Evolutionary conservation across 2,797 vertebrate genomes (phyloP), one percentile per base, ranked within the genome.

Genomic region (Pseudochirops corinnae): DNA sequence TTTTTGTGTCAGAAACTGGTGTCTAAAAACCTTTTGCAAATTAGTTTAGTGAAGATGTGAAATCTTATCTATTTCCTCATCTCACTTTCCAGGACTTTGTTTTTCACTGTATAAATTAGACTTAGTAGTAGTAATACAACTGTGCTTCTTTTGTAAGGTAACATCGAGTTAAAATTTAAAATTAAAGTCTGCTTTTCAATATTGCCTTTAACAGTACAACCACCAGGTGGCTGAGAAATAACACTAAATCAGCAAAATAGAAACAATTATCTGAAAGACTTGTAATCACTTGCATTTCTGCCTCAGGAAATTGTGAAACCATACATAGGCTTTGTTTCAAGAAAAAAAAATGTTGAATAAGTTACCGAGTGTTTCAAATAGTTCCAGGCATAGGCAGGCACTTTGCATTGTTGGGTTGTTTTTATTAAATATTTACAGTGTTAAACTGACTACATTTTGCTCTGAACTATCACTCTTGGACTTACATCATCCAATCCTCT

Each of bases 181-280:
- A 62, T 87, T 57, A 29, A 87, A 90, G 50, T 53, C 46, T 52
- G 53, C 55, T 95, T 60, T 93, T 60, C 60, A 93, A 56, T 93
- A 67, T 96, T 98, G 98, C 96, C 98, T 97, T 98, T 97, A 97
- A 96, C 95, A 95, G 91, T 98, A 74, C 96, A 98, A 95, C 98
- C 98, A 98, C 98, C 98, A 98, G 98, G 98, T 98, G 98, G 98
- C 98, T 97, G 94, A 95, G 96, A 93, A 53, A 39, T 46, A 95
- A 95, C 87, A 82, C 57, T 56, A 96, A 95, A 50, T 93, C 90
- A 56, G 13, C 1, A 50, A 50, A 94, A 90, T 1, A 52, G 91
- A 87, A 55, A 90, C 74, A 94, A 55, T 53, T 91, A 94, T 33
- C 92, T 0, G 4, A 55, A 94, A 57, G 93, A 87, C 60, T 94